A percentile compares a stretch with the other conserved stretches of the same genome.
Evolutionary conservation across 1,140 invertebrate species (phyloP).

Genomic region (Drosophila repletoides): DNA sequence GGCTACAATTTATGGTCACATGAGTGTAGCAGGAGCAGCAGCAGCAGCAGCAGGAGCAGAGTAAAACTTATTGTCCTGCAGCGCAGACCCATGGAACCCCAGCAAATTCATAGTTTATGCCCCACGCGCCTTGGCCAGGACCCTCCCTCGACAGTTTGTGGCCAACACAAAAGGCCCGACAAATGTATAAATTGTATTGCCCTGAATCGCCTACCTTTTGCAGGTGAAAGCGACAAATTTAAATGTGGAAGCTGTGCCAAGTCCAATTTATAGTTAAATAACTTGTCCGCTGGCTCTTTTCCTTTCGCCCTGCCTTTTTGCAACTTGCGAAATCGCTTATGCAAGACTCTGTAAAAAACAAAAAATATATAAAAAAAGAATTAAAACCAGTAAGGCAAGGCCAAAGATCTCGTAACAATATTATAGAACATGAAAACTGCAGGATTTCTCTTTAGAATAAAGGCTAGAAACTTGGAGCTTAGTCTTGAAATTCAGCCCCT

Average conservation of each 20-base stretch:
- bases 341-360: background rate
- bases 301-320: background rate
- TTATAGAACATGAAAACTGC: too few relatives aligned
- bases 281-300: background rate
- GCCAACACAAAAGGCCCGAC: constrained; percentile 28
- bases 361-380: constrained; percentile 1
- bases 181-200: constrained; percentile 45
- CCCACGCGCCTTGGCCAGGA: constrained; percentile 22
- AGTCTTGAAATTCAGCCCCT: too few relatives aligned
- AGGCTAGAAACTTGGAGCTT: too few relatives aligned
- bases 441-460: too few relatives aligned
- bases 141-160: constrained; percentile 3
- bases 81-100: background rate
- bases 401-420: too few relatives aligned
- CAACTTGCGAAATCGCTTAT: constrained; percentile 7
- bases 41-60: too few relatives aligned
- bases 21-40: constrained; percentile 1
- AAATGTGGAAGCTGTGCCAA: constrained; percentile 6
- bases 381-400: too few relatives aligned
- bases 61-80: constrained; percentile 26
- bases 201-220: constrained; percentile 10
- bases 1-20: constrained; percentile 55
- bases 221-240: constrained; percentile 22
- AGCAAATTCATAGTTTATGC: constrained; percentile 22
- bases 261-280: constrained; percentile 2